Conservation (phyloP, 1,140 invertebrate species). For the Zaprionus capensis region DNA sequence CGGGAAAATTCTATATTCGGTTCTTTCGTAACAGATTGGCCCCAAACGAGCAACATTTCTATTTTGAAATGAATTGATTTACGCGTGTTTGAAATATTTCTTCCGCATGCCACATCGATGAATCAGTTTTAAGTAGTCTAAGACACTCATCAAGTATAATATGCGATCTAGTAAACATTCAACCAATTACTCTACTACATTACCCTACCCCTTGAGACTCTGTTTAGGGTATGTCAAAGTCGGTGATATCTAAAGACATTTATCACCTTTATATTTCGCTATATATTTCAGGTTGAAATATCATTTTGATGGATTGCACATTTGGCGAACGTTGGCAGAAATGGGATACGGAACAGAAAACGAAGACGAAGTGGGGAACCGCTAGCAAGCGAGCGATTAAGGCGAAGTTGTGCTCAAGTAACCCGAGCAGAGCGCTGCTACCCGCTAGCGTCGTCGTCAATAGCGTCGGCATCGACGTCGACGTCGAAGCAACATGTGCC, state of each 20-base stretch:
- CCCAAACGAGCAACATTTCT: neutral
- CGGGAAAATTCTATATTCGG: neutral
- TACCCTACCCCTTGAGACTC: no score
- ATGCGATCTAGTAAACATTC: no score
- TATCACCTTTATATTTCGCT: slow-evolving; percentile 6
- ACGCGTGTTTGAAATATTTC: neutral
- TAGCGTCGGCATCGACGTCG: slow-evolving; percentile 35
- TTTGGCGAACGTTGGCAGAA: slow-evolving; percentile 62
- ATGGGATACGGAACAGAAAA: slow-evolving; percentile 46
- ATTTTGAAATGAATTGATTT: neutral
- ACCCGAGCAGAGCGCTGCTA: slow-evolving; percentile 54
- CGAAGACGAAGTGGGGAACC: neutral
- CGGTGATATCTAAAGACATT: slow-evolving; percentile 23
- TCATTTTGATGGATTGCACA: slow-evolving; percentile 33
- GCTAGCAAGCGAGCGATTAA: slow-evolving; percentile 49
- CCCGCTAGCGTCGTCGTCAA: slow-evolving; percentile 35
- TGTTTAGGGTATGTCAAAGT: slow-evolving; percentile 4
- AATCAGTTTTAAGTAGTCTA: neutral
- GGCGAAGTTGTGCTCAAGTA: slow-evolving; percentile 61
- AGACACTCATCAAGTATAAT: neutral
- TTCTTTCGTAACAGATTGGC: neutral
- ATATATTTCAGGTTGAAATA: slow-evolving; percentile 34
- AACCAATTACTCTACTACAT: no score
- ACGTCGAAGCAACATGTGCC: slow-evolving; percentile 38
- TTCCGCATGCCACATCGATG: neutral